These are phyloP conservation scores for Melitaea athalia DNA, from an alignment of 2,888 invertebrate genomes.

Conservation along the genomic window DNA sequence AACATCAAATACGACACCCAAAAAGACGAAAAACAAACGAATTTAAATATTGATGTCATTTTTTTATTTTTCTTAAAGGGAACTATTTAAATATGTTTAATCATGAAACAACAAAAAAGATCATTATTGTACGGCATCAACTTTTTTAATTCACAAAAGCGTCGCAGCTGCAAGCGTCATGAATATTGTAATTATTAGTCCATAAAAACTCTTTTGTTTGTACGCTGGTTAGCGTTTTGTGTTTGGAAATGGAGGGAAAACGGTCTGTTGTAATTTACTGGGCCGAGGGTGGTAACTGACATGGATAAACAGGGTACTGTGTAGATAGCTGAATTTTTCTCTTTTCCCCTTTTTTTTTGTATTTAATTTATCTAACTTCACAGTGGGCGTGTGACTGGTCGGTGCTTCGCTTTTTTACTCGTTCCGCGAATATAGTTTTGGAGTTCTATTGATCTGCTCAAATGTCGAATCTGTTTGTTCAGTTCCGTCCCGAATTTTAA, in stretches of 20 bases:
- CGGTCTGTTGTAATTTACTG: slow-evolving; percentile 38
- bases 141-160: slow-evolving; percentile 26
- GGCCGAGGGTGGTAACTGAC: slow-evolving; percentile 35
- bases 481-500: neutral
- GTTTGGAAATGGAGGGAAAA: slow-evolving; percentile 38
- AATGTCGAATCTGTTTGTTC: slow-evolving; percentile 9
- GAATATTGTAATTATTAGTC: slow-evolving; percentile 41
- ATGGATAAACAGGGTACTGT: slow-evolving; percentile 36
- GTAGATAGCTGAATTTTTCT: slow-evolving; percentile 35
- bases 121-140: slow-evolving; percentile 17
- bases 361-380: slow-evolving; percentile 42
- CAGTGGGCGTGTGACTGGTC: slow-evolving; percentile 31
- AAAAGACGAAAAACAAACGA: neutral
- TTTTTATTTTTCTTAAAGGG: neutral
- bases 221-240: slow-evolving; percentile 38
- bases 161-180: slow-evolving; percentile 36
- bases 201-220: slow-evolving; percentile 41
- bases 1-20: neutral
- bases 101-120: slow-evolving; percentile 5
- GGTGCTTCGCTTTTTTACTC: neutral
- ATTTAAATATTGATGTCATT: neutral
- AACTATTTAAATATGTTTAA: slow-evolving; percentile 2
- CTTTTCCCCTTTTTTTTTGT: slow-evolving; percentile 35
- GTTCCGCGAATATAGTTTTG: slow-evolving; percentile 8
- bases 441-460: slow-evolving; percentile 9